Evolutionary conservation across 2,888 invertebrate species (phyloP).

Genomic region (Eupithecia vulgata): DNA sequence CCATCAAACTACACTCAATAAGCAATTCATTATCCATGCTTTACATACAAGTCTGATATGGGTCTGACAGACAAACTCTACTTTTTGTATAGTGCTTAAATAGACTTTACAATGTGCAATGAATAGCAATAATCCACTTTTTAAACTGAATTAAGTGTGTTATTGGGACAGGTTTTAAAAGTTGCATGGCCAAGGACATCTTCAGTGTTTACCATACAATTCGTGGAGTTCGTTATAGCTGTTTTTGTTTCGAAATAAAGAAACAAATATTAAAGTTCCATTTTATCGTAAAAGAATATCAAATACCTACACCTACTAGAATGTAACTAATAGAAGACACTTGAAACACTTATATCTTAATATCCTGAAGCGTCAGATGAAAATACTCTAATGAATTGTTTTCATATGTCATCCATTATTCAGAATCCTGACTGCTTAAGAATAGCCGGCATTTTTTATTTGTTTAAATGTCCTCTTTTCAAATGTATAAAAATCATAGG

Average conservation of each 20-base stretch:
- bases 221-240: conserved; percentile 26
- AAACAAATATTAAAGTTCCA: neutral
- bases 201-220: conserved; percentile 41
- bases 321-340: too few relatives aligned
- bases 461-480: too few relatives aligned
- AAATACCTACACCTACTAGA: neutral
- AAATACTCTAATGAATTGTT: too few relatives aligned
- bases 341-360: too few relatives aligned
- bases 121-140: conserved; percentile 41
- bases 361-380: too few relatives aligned
- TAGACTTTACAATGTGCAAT: conserved; percentile 29
- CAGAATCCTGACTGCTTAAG: too few relatives aligned
- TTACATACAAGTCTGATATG: conserved; percentile 2
- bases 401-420: too few relatives aligned
- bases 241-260: neutral
- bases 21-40: conserved; percentile 28
- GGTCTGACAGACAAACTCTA: conserved; percentile 28
- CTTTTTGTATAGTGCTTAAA: neutral
- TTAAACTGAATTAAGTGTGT: conserved; percentile 35
- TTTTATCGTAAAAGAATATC: neutral
- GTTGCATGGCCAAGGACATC: conserved; percentile 55
- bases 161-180: conserved; percentile 38
- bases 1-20: neutral
- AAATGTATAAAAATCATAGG: too few relatives aligned
- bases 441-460: too few relatives aligned